Evolutionary conservation across 2,797 vertebrate species (phyloP), one percentile per base, ranked within the genome.

Genomic region (Sebastiscus albofasciatus): DNA sequence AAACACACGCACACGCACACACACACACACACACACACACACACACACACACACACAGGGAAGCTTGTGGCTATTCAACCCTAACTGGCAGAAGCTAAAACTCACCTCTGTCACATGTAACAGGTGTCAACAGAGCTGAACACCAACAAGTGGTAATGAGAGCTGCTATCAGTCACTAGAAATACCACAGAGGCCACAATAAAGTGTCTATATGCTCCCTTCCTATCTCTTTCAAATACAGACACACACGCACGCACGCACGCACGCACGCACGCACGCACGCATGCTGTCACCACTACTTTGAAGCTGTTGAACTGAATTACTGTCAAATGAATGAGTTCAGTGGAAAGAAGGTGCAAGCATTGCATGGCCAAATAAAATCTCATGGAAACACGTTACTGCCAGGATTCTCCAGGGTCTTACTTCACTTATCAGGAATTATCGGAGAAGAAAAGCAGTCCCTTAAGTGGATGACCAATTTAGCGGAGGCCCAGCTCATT

Each of bases 381-480:
- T 18, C 75, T 83, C 72, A 85, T 78, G 72, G 80, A 87, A 86
- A 83, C 36, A 5, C 26, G 14, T 18, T n/a, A 1, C 67, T 81
- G 82, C 80, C 70, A 80, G 61, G 29, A 78, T 54, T 80, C 80
- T 83, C 69, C 16, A 0, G 29, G 33, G 80, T 80, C 64, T 78
- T 77, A 88, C 72, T 72, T 85, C 80, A 83, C 78, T 79, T 75
- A 78, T 87, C 69, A 68, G 77, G 67, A 86, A 84, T 80, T 62
- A 68, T 4, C 8, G 13, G 12, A 31, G 49, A 72, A 61, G 39
- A 36, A 59, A 64, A 81, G 77, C 64, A 64, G 65, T 68, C 78
- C 55, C 72, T 73, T 27, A 55, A 75, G 61, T 29, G 6, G 72
- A 61, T 24, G 64, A 68, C 46, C 80, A 24, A 81, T 10, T 62